Base-by-base conservation (phyloP, 2,113 vertebrate genomes). In the Neolamprologus variostigma region DNA sequence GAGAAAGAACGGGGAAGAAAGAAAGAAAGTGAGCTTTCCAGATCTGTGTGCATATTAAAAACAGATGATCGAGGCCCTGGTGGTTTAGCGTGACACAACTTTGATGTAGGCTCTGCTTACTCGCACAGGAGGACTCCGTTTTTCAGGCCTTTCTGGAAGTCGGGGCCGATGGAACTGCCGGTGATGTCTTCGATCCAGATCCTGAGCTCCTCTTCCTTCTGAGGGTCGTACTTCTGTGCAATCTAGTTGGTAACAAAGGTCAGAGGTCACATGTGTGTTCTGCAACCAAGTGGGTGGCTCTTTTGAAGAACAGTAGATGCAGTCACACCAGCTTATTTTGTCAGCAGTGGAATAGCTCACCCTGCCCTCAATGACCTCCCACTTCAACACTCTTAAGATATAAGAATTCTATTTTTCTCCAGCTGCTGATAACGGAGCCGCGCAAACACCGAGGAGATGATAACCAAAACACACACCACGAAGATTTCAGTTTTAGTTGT, bases 71-170 rank as follows among this genome's bases (percentile, higher is more conserved):
- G 3, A 54, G 17, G n/a, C n/a, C 4, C 6, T 35, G 4, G 8
- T 12, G 8, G 35, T 6, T 6, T 47, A 51, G 47, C 3, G 16
- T n/a, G 7, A 19, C 4, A 2, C 0, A n/a, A 23, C 33, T 55
- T 4, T 3, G 31, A 7, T 82, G 37, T 6, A 3, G 54, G 47
- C n/a, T 54, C 66, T 26, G 4, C 98, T 98, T 95, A 99, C 98
- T 97, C 95, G 98, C 98, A 98, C 33, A 99, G 95, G 81, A 98
- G 97, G 47, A 98, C 91, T 1, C 98, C 98, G 0, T 96, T 97
- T 94, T 98, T 98, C 89, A 99, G 95, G 17, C 98, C 98, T 90
- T 97, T 98, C 96, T 99, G 98, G 94, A 99, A 99, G 91, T 99
- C 98, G 0, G 97, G 94, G 12, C 97, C 98, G 0, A 99, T 97